Evolutionary conservation across 2,113 vertebrate genomes (phyloP).

Genomic region (Odocoileus virginianus): DNA sequence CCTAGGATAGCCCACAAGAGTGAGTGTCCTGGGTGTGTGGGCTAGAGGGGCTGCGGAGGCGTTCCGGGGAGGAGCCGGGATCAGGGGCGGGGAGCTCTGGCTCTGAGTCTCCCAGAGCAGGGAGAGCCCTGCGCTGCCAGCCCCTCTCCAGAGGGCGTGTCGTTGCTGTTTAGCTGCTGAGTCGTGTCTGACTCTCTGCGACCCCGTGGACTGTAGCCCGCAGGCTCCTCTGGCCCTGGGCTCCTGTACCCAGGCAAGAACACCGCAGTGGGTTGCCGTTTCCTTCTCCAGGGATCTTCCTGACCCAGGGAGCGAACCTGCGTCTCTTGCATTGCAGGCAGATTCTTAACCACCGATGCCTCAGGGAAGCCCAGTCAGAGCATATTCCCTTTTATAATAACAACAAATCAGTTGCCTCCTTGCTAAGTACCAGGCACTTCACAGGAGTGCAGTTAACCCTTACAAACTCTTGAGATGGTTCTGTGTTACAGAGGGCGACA

Average conservation of each 20-base stretch:
- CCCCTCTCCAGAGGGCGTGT: neutral
- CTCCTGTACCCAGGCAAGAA: neutral
- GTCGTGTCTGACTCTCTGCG: neutral
- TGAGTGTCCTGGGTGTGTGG: rapidly evolving
- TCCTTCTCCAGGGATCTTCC: neutral
- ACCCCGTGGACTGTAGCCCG: neutral
- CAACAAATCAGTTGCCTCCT: neutral
- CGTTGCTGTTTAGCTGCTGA: neutral
- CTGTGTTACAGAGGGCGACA: neutral
- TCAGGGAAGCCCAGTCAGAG: neutral
- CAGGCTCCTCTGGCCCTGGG: neutral
- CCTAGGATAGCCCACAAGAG: neutral
- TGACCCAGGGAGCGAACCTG: neutral
- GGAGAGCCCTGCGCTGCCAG: neutral
- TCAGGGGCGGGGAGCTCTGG: neutral
- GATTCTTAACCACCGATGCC: neutral
- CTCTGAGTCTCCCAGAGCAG: neutral
- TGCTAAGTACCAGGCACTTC: neutral
- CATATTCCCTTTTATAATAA: neutral
- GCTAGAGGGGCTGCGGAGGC: neutral
- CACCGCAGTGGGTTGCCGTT: neutral
- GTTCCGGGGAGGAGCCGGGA: too few species aligned
- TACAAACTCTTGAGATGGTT: neutral
- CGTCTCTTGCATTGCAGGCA: neutral
- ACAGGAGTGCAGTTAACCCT: neutral